A percentile compares a stretch with the other conserved stretches of the same genome.
phyloP scores from a whole-genome alignment of 1,140 invertebrate genomes.

The Scaptomyza pallida region DNA sequence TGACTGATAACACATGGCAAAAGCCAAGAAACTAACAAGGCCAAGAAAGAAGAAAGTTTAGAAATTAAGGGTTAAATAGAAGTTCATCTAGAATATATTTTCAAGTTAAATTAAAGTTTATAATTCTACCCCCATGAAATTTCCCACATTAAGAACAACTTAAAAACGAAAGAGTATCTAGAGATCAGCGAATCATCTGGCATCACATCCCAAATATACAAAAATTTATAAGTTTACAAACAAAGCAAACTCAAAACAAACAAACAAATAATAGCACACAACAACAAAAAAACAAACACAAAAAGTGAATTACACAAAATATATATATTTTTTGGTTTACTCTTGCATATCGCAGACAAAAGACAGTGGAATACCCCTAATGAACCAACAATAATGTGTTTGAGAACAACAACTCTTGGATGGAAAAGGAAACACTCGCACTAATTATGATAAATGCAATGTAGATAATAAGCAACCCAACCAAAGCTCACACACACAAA shows the following conservation, averaged over 20 bases:
- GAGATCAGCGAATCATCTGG: too few species aligned
- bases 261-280: conserved; percentile 1
- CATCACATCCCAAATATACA: background rate
- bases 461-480: conserved; percentile 43
- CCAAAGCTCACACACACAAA: conserved; percentile 35
- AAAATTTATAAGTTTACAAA: conserved; percentile 1
- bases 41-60: background rate
- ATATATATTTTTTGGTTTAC: background rate
- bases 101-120: too few species aligned
- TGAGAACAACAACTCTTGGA: conserved; percentile 6
- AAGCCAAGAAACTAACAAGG: background rate
- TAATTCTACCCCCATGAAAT: too few species aligned
- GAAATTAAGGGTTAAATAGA: too few species aligned
- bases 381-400: conserved; percentile 10
- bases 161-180: too few species aligned
- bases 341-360: background rate
- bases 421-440: conserved; percentile 31
- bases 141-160: too few species aligned
- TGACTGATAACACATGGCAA: conserved; percentile 19
- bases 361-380: background rate
- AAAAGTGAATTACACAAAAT: background rate
- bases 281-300: too few species aligned
- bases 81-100: too few species aligned
- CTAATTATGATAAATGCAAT: conserved; percentile 68
- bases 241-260: conserved; percentile 23